phyloP scores from a whole-genome alignment of 2,888 invertebrate species.

The Pseudoips prasinana region DNA sequence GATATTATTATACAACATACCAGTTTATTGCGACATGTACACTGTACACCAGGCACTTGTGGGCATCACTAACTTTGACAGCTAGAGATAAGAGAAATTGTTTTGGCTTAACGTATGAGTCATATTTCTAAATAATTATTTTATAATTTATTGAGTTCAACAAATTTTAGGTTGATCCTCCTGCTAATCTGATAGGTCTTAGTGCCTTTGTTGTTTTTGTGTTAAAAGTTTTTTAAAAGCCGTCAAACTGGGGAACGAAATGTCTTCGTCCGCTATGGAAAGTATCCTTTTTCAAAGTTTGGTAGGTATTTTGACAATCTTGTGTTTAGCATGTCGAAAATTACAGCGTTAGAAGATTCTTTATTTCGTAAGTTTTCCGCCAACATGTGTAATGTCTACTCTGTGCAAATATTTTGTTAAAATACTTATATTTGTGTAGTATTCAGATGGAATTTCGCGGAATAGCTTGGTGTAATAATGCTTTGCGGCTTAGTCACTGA shows the following conservation, averaged over 20 bases:
- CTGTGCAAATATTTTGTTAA: slow-evolving; percentile 2
- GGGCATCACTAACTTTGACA: no score
- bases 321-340: no score
- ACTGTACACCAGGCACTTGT: no score
- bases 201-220: slow-evolving; percentile 39
- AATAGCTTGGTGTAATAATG: no score
- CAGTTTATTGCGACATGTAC: no score
- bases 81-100: slow-evolving; percentile 11
- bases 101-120: slow-evolving; percentile 19
- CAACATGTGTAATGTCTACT: no score
- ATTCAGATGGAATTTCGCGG: no score
- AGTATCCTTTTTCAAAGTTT: slow-evolving; percentile 88
- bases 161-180: no score
- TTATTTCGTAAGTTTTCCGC: slow-evolving; percentile 1
- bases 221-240: slow-evolving; percentile 43
- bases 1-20: no score
- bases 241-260: slow-evolving; percentile 92
- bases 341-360: slow-evolving; percentile 2
- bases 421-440: no score
- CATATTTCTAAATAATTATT: not conserved
- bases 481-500: no score
- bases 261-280: slow-evolving; percentile 94
- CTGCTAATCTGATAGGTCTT: slow-evolving; percentile 2
- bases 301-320: slow-evolving; percentile 7
- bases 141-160: no score